Base-by-base conservation (phyloP, 2,888 invertebrate genomes). In the Andrena camellia region DNA sequence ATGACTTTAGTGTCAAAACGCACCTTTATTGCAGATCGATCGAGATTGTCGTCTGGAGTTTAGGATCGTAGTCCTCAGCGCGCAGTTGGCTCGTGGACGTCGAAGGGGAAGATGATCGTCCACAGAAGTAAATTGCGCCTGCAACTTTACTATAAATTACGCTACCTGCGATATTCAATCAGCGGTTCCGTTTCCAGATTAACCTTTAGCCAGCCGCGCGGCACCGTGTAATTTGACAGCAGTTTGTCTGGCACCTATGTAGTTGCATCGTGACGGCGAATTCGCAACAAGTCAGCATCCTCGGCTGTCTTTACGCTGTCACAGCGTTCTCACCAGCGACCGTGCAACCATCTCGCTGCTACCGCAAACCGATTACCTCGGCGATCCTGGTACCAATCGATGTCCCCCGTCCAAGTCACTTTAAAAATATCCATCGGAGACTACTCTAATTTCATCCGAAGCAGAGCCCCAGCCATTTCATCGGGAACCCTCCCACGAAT, bases 261-360 rank as follows among this genome's bases (percentile, higher is more conserved):
- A 57, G 57, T 69, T 35, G 57, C 42, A 26, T 69, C 69, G 69
- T 69, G 69, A 69, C 68, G n/a, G 54, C 3, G 48, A 75, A 70
- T 75, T 48, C 8, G 59, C 69, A 59, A 59, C 50, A 23, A 60
- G 60, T 33, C 70, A 50, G 33, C 33, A 60, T 57, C 42, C 33
- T 31, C 57, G 57, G 42, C 73, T 67, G 57, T 74, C 73, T 42
- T 59, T 57, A 31, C 20, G 52, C 72, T 52, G 70, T 75, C 70
- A 75, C 33, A 52, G 26, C 0, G n/a, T 70, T 52, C 57, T 60
- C 29, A 13, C 17, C 59, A 59, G 26, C 13, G 1, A 29, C 20
- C 52, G 10, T 62, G 60, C 70, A 52, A 50, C 70, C 50, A 10
- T 33, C 42, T 50, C 10, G 26, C 13, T 50, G 70, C 50, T 31